A percentile compares a stretch with the other conserved stretches of the same genome.
Conservation (phyloP, 2,888 invertebrate species). For the Athetis lepigone region DNA sequence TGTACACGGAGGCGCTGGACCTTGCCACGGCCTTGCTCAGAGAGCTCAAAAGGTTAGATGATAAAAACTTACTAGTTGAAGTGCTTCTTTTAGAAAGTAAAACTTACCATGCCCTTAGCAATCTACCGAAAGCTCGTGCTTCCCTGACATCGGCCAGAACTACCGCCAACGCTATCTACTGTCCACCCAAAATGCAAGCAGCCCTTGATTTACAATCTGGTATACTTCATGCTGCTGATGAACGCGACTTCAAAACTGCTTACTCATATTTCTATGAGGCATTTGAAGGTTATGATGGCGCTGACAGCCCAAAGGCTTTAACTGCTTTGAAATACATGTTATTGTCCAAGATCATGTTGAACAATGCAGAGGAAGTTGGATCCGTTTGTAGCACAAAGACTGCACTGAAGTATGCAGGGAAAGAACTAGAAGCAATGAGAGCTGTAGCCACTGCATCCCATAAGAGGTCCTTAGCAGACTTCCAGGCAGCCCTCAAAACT, state of each 20-base stretch:
- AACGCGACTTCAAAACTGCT: slow-evolving; percentile 99
- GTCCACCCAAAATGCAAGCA: slow-evolving; percentile 99
- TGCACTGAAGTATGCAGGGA: slow-evolving; percentile 98
- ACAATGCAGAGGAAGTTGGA: slow-evolving; percentile 98
- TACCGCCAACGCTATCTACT: slow-evolving; percentile 99
- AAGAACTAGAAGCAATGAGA: slow-evolving; percentile 99
- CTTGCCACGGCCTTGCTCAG: slow-evolving; percentile 96
- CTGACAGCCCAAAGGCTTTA: slow-evolving; percentile 97
- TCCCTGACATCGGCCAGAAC: slow-evolving; percentile 99
- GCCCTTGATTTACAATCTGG: slow-evolving; percentile 99
- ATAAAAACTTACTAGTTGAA: slow-evolving; percentile 99
- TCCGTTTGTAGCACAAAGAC: slow-evolving; percentile 98
- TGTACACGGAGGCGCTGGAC: slow-evolving; percentile 96
- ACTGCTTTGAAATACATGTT: slow-evolving; percentile 99
- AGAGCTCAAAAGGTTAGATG: slow-evolving; percentile 99
- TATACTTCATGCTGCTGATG: slow-evolving; percentile 99
- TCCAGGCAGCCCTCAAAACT: slow-evolving; percentile 96
- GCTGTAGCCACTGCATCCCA: slow-evolving; percentile 99
- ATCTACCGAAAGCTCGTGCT: slow-evolving; percentile 98
- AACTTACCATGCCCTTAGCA: slow-evolving; percentile 99
- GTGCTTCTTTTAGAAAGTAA: slow-evolving; percentile 99
- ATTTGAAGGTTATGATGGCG: slow-evolving; percentile 99
- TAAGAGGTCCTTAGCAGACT: slow-evolving; percentile 98
- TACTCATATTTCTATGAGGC: slow-evolving; percentile 99
- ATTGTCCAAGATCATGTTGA: slow-evolving; percentile 99